These are phyloP conservation scores for Agriopis aurantiaria DNA, from an alignment of 2,888 invertebrate species.

Conservation along the genomic window DNA sequence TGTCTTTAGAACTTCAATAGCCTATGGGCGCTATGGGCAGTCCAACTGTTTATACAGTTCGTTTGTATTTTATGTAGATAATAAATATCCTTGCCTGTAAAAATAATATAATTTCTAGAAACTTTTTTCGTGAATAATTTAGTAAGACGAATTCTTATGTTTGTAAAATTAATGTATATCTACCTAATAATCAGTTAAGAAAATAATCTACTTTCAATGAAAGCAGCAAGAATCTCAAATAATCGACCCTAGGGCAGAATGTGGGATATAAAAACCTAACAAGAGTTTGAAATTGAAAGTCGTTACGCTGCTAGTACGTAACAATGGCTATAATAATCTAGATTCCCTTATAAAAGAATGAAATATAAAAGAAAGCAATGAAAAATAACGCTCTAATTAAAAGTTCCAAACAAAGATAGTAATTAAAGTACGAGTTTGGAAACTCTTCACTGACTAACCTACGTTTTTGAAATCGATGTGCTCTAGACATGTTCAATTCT, in stretches of 20 bases:
- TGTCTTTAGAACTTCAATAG: too few relatives aligned
- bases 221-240: neutral
- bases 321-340: conserved; percentile 23
- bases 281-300: conserved; percentile 18
- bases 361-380: conserved; percentile 11
- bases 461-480: conserved; percentile 22
- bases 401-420: conserved; percentile 29
- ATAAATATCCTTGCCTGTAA: too few relatives aligned
- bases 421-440: conserved; percentile 8
- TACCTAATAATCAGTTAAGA: too few relatives aligned
- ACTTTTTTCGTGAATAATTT: too few relatives aligned
- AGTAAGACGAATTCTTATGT: too few relatives aligned
- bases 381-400: conserved; percentile 26
- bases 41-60: too few relatives aligned
- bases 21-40: too few relatives aligned
- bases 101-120: too few relatives aligned
- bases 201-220: too few relatives aligned
- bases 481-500: neutral
- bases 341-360: conserved; percentile 18
- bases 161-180: too few relatives aligned
- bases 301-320: conserved; percentile 8
- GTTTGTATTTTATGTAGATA: too few relatives aligned
- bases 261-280: conserved; percentile 14
- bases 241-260: conserved; percentile 7
- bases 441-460: conserved; percentile 8